Base-by-base conservation (phyloP, 2,113 vertebrate species). In the Connochaetes taurinus region DNA sequence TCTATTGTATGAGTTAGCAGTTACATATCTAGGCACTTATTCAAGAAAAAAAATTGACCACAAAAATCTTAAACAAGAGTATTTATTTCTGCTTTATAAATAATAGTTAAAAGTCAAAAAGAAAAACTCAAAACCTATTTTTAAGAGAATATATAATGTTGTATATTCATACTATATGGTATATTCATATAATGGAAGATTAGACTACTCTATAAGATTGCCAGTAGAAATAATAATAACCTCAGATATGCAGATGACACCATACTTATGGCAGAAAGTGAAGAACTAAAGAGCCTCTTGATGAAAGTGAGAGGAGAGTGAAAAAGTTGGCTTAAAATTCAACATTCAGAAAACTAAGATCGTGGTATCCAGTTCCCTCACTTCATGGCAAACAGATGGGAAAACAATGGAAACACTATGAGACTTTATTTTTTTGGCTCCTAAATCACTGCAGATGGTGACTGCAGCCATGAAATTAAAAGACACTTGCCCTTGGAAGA, bases 81-180 rank as follows among this genome's bases (percentile, higher is more conserved):
- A 81, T 83, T 60, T 93, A 71, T 60, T 87, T 27, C 27, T 87
- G 9, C 5, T 90, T 36, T 86, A 45, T 47, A 80, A 95, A 47
- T 85, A 62, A 53, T 36, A 55, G 13, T 1, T 92, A 71, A 85
- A 76, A 71, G 57, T 92, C 40, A 21, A 33, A 92, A n/a, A 67
- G 62, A 62, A 91, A 3, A 81, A 36, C 3, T 47, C 3, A 17
- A 78, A 80, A 6, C 71, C 4, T 40, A 31, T 55, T 86, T 88
- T 14, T 7, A 91, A 60, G 2, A 81, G 9, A 81, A 33, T 13
- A 45, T 29, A 58, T 52, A 67, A 64, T n/a, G 12, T 64, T 31
- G 6, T 23, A 80, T 58, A 64, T 45, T 95, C 15, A 47, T n/a
- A 64, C 64, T 27, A 64, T n/a, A 16, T 64, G 31, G 6, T 16